Evolutionary conservation across 1,140 invertebrate genomes (phyloP).

Genomic region (Heterodera carotae): DNA sequence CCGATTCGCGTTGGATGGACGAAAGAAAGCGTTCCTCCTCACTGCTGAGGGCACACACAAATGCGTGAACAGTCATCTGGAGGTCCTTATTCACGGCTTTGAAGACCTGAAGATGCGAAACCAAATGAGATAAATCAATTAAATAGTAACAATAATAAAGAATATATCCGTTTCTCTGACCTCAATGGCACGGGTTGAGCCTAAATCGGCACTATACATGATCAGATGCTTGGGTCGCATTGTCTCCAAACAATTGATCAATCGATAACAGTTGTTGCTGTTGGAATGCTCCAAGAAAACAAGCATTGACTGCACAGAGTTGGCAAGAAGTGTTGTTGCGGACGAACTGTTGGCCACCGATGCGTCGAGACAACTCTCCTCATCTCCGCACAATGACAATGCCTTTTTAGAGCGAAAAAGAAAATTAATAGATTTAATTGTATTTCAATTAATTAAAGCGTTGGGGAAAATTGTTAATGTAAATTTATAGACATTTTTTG

Average conservation of each 20-base stretch:
- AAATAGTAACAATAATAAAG: neutral
- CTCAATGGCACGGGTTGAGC: conserved; percentile 49
- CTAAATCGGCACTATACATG: conserved; percentile 54
- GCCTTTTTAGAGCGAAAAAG: neutral
- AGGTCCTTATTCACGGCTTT: conserved; percentile 47
- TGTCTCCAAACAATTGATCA: conserved; percentile 52
- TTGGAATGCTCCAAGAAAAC: conserved; percentile 46
- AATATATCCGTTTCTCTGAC: conserved; percentile 24
- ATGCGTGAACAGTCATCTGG: conserved; percentile 43
- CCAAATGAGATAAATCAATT: neutral
- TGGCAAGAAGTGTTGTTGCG: neutral
- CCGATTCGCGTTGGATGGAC: conserved; percentile 49
- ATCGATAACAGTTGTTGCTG: conserved; percentile 41
- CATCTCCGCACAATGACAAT: neutral
- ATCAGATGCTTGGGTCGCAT: conserved; percentile 50
- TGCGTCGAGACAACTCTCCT: neutral
- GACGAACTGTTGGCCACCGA: neutral
- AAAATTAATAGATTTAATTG: too few species aligned
- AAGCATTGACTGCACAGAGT: conserved; percentile 30
- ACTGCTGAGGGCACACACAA: conserved; percentile 56
- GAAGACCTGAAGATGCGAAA: conserved; percentile 45
- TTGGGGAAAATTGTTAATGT: too few species aligned
- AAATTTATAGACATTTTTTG: too few species aligned
- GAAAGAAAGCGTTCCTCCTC: conserved; percentile 59
- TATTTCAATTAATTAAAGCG: too few species aligned